Evolutionary conservation across 2,113 vertebrate species (phyloP), one percentile per base, ranked within the genome.

Genomic region (Caranx melampygus): DNA sequence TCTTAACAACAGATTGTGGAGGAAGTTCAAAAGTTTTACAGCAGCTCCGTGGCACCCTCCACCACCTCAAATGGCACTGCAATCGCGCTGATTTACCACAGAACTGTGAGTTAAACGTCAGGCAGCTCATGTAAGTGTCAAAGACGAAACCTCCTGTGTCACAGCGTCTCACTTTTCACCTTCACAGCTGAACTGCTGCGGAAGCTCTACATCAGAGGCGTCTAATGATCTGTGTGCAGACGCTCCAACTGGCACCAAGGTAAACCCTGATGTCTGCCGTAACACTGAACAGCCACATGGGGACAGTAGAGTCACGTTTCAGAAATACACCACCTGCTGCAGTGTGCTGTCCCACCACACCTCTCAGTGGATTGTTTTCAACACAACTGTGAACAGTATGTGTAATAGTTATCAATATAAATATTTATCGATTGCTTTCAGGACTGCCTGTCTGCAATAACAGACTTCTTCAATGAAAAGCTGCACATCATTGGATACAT

Each of bases 401-500:
- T 54, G 13, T 11, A 4, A 18, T 11, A 4, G 14, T 45, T 18
- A 26, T 72, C 5, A 15, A 12, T 52, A 21, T 59, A 4, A 59
- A 26, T 45, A 3, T 31, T 5, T n/a, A 1, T 7, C 26, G 4
- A 14, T 58, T 64, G 15, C 35, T 62, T 72, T 21, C 44, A 99
- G 98, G 94, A 95, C 86, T 99, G 98, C 87, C 78, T 94, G 34
- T 72, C 89, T 72, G 97, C 96, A 79, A 97, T 99, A 83, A 82
- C 95, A 51, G 92, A 94, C 26, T 89, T 97, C 81, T 95, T 98
- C 82, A 94, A 95, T 66, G 91, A 93, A 59, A 95, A 96, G 75
- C 96, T 99, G 77, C 94, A 95, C 65, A 95, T 98, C 88, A 92
- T 99, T 37, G 97, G 97, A 88, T 98, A 96, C 88, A 94, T 97